A percentile compares a stretch with the other conserved stretches of the same genome.
phyloP scores from a whole-genome alignment of 2,888 invertebrate species.

The Lysandra coridon region DNA sequence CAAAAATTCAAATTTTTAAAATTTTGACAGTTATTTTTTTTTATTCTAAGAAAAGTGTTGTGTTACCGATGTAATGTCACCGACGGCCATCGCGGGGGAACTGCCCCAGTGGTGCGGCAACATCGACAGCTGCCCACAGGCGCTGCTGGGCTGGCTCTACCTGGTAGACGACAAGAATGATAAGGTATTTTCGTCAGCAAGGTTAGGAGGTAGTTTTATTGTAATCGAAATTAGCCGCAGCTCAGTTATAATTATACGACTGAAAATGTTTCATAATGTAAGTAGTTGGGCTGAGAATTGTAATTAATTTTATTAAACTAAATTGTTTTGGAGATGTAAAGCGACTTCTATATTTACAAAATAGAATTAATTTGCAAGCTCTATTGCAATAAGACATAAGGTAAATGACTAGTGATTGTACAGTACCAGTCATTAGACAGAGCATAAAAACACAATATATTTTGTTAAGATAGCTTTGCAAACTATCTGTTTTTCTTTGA shows the following conservation, averaged over 20 bases:
- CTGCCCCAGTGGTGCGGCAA: slow-evolving; percentile 73
- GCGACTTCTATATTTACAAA: too few species aligned
- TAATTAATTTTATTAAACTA: too few species aligned
- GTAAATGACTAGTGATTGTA: too few species aligned
- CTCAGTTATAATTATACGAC: not conserved
- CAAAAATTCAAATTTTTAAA: not conserved
- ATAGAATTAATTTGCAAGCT: too few species aligned
- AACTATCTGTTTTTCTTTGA: too few species aligned
- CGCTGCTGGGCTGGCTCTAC: slow-evolving; percentile 71
- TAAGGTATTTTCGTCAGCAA: slow-evolving; percentile 53
- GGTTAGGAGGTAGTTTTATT: slow-evolving; percentile 1
- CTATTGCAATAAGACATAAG: too few species aligned
- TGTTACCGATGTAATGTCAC: slow-evolving; percentile 66
- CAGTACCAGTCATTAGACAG: too few species aligned
- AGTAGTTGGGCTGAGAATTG: not conserved
- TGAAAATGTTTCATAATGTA: slow-evolving; percentile 19
- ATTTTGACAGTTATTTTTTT: not conserved
- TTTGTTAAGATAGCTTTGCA: too few species aligned
- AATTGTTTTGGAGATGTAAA: too few species aligned
- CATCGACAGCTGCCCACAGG: slow-evolving; percentile 63
- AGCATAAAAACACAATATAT: too few species aligned
- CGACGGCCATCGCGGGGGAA: slow-evolving; percentile 68
- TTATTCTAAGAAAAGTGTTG: slow-evolving; percentile 29
- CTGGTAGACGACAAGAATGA: slow-evolving; percentile 71
- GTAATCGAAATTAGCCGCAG: not conserved